Base-by-base conservation (phyloP, 1,140 invertebrate genomes). In the Harpegnathos saltator region DNA sequence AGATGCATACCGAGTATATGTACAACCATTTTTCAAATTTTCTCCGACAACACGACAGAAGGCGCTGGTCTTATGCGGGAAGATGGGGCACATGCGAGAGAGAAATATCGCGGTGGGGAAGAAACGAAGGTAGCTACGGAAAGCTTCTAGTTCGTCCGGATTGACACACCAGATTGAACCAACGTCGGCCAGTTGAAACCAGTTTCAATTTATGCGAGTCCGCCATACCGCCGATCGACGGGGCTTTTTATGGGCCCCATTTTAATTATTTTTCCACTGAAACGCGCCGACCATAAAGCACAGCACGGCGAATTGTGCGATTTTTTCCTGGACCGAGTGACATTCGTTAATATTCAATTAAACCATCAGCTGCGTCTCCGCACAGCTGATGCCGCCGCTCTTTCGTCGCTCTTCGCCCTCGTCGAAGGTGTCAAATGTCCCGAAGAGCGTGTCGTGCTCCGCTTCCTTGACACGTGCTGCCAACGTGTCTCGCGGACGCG, bases 191-290 rank as follows among this genome's bases (percentile, higher is more conserved):
- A 89, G 92, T 86, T 92, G 66, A 84, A 92, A 92, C 92, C 92
- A 92, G 92, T 92, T 93, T 92, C 85, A 92, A 92, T 93, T 92
- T 86, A 87, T 89, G 44, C 48, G 56, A 58, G 50, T 33, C 54
- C 54, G 33, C 29, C 54, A 68, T 15, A 59, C 33, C 68, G 77
- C 71, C 65, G 69, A 89, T 89, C 77, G 38, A 44, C 38, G 83
- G 12, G 44, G 1, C 52, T 69, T 33, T 69, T 33, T 69, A 22
- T 44, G 59, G 81, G 73, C 58, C 78, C 81, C 90, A n/a, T 88
- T 89, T 83, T 86, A 89, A 88, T 89, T 90, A 88, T 88, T 82
- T 89, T 84, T 78, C 62, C 50, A 84, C 82, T 73, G 80, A 81
- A 80, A 75, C 72, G n/a, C 15, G 59, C 26, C 52, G 44, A 11